Evolutionary conservation across 2,797 vertebrate genomes (phyloP), one percentile per base, ranked within the genome.

Genomic region (Phoxinus dragarum): DNA sequence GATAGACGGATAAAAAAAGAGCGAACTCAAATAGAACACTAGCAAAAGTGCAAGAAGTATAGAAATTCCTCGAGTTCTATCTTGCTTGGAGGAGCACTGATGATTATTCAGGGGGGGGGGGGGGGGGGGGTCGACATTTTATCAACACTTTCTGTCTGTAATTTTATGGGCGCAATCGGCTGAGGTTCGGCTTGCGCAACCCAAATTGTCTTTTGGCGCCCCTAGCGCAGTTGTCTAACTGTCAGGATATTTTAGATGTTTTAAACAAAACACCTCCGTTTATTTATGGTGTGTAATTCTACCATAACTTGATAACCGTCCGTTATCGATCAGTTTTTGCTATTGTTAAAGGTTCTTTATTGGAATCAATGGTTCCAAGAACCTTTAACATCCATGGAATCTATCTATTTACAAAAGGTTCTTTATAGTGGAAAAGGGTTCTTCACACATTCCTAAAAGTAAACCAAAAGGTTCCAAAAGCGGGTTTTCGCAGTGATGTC

Each of bases 171-270:
- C 40, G 23, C 44, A 47, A 47, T 16, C 47, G 47, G 44, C 72
- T 74, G 47, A 76, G 42, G 27, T 16, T 79, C 76, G 23, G 27
- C n/a, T 23, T 21, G 27, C 77, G 31, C 12, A 66, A 67, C n/a
- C 78, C 78, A 67, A 17, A 80, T 23, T 69, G 79, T 68, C 64
- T 80, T 80, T 52, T 80, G 64, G 79, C 79, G 79, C 64, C 79
- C 79, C 79, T 80, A 80, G 79, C 44, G 79, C 78, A 31, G 76
- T 42, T 61, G 38, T 61, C 23, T 27, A 5, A 27, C 36, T 61
- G 49, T 38, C 11, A n/a, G 6, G 12, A 56, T n/a, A 34, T 42
- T 21, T 9, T 44, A 79, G 16, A 31, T n/a, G 59, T 31, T 64
- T 38, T 44, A 47, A 80, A 36, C 27, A 47, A 66, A 66, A 66